A percentile compares a stretch with the other conserved stretches of the same genome.
These are phyloP conservation scores for Ichneumoninae sp. DNA, from an alignment of 2,888 invertebrate genomes.

Conservation along the genomic window DNA sequence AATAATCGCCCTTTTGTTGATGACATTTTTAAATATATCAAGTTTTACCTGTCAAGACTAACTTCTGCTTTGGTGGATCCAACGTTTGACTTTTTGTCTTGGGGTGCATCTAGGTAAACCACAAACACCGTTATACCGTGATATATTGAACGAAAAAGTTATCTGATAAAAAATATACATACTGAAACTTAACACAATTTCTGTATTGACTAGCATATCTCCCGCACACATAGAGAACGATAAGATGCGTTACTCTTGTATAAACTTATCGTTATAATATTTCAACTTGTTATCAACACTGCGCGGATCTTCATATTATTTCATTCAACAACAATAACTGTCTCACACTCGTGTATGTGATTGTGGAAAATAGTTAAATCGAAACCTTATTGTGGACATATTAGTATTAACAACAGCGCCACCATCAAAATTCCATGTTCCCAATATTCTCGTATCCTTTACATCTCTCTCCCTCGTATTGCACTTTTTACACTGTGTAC, in stretches of 20 bases:
- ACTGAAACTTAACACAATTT: background rate
- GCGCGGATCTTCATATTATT: slow-evolving; percentile 6
- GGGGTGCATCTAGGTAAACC: background rate
- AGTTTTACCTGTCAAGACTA: background rate
- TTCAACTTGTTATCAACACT: slow-evolving; percentile 25
- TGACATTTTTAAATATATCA: background rate
- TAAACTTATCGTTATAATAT: slow-evolving; percentile 25
- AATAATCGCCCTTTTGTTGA: background rate
- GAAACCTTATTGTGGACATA: slow-evolving; percentile 39
- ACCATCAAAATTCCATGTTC: slow-evolving; percentile 56
- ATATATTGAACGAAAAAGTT: background rate
- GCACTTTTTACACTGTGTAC: slow-evolving; percentile 34
- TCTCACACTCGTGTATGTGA: slow-evolving; percentile 10
- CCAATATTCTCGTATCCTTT: slow-evolving; percentile 41
- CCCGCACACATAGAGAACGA: background rate
- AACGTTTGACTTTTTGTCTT: background rate
- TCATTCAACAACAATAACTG: slow-evolving; percentile 38
- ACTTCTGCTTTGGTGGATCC: background rate
- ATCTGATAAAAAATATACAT: background rate
- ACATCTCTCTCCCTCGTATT: slow-evolving; percentile 6
- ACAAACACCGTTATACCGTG: background rate
- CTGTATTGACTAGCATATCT: slow-evolving; percentile 5
- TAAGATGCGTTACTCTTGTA: slow-evolving; percentile 9
- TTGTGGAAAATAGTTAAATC: slow-evolving; percentile 14
- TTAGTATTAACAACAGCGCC: slow-evolving; percentile 49